Evolutionary conservation across 2,113 vertebrate genomes (phyloP).

Genomic region (Chionodraco myersi): DNA sequence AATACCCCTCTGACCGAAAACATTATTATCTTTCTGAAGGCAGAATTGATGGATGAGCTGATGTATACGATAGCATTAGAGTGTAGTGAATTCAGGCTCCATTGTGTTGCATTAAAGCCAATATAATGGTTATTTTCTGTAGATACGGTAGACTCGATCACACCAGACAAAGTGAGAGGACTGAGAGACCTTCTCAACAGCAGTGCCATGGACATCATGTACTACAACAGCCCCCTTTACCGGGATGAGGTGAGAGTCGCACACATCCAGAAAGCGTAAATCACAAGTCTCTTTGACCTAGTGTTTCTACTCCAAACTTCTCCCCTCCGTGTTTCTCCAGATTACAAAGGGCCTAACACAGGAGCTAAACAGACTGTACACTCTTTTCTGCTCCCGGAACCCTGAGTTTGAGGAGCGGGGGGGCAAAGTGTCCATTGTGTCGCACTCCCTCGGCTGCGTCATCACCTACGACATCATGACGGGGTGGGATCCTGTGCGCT

Average conservation of each 20-base stretch:
- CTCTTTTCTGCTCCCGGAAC: constrained; percentile 97
- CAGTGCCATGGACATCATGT: constrained; percentile 99
- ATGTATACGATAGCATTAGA: not conserved
- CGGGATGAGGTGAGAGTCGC: constrained; percentile 89
- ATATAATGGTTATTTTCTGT: constrained; percentile 15
- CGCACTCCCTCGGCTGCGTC: constrained; percentile 97
- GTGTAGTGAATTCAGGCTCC: not conserved
- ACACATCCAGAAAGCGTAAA: not conserved
- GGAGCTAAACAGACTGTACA: constrained; percentile 95
- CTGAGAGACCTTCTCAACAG: constrained; percentile 97
- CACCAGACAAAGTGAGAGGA: constrained; percentile 97
- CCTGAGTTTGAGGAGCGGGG: constrained; percentile 93
- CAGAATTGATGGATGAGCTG: not conserved
- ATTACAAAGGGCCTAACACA: constrained; percentile 96
- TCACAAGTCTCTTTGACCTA: not conserved
- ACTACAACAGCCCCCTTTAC: constrained; percentile 98
- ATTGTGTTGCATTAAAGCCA: not conserved
- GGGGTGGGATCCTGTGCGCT: constrained; percentile 94
- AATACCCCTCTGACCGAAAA: not conserved
- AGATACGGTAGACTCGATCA: constrained; percentile 99
- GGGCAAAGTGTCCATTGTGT: constrained; percentile 97
- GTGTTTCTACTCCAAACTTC: not conserved
- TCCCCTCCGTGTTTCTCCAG: constrained; percentile 70
- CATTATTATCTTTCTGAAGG: not conserved
- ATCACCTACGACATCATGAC: constrained; percentile 99